phyloP scores from a whole-genome alignment of 2,888 invertebrate species.

The Ferdinandea cuprea region DNA sequence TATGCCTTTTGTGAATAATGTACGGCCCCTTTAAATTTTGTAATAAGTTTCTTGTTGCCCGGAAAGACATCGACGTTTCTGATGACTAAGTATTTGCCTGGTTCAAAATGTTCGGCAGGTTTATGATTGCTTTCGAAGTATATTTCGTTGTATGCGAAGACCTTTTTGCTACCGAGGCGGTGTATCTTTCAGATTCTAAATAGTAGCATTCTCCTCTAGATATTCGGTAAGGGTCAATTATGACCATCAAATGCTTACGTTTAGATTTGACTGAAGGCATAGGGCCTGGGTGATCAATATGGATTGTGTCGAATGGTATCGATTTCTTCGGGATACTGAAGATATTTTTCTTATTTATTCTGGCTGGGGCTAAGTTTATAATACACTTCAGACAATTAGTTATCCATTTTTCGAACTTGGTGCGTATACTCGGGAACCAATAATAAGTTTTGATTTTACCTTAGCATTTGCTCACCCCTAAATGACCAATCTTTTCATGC shows the following conservation, averaged over 20 bases:
- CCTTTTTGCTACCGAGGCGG: no score
- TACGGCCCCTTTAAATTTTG: no score
- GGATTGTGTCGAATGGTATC: background rate
- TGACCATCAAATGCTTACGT: background rate
- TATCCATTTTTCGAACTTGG: background rate
- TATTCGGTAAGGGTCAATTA: background rate
- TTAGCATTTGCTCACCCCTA: background rate
- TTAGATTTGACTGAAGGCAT: slow-evolving; percentile 1
- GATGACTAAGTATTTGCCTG: no score
- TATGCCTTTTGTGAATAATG: no score
- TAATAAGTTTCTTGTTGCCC: no score
- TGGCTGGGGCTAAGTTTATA: background rate
- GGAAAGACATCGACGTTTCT: no score
- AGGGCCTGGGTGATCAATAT: background rate
- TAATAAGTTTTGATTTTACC: background rate
- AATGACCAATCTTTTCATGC: slow-evolving; percentile 8
- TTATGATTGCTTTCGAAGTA: no score
- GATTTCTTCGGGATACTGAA: background rate
- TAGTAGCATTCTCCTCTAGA: no score
- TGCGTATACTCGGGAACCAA: background rate
- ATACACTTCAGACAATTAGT: slow-evolving; percentile 8
- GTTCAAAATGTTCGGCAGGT: no score
- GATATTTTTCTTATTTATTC: background rate
- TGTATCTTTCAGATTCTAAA: no score
- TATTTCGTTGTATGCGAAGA: no score